A percentile compares a stretch with the other conserved stretches of the same genome.
Conservation (phyloP, 2,888 invertebrate species). For the Agonopterix subpropinquella region DNA sequence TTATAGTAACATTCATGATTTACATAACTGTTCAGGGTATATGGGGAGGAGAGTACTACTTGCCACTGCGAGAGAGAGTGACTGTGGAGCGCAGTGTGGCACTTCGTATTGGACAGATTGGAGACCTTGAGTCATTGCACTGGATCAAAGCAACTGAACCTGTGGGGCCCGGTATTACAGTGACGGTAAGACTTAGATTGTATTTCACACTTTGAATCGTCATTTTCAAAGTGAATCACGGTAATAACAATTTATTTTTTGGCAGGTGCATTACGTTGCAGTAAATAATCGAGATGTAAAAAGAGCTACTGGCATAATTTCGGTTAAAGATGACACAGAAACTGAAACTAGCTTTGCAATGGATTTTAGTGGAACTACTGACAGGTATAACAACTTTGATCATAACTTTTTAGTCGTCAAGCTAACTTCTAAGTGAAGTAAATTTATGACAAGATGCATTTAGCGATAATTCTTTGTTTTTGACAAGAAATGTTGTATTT, state of each 20-base stretch:
- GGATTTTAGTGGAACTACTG: slow-evolving; percentile 44
- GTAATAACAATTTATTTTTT: neutral
- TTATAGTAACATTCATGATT: neutral
- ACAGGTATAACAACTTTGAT: slow-evolving; percentile 26
- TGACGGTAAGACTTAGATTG: slow-evolving; percentile 13
- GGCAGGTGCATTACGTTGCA: slow-evolving; percentile 18
- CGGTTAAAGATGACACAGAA: slow-evolving; percentile 6
- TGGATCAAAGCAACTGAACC: slow-evolving; percentile 22
- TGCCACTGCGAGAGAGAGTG: slow-evolving; percentile 16
- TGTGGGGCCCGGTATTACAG: slow-evolving; percentile 13
- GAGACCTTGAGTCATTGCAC: slow-evolving; percentile 21
- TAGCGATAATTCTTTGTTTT: neutral
- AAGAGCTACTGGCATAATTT: slow-evolving; percentile 20
- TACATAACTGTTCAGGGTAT: slow-evolving; percentile 15
- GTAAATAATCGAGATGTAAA: slow-evolving; percentile 25
- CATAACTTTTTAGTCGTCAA: neutral
- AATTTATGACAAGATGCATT: neutral
- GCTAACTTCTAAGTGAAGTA: neutral
- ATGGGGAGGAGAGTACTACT: slow-evolving; percentile 31
- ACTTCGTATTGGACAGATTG: slow-evolving; percentile 18
- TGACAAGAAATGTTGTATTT: neutral
- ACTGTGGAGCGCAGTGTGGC: slow-evolving; percentile 3
- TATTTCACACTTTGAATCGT: neutral
- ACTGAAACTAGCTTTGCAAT: slow-evolving; percentile 24
- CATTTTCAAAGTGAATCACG: neutral